These are phyloP conservation scores for Oscheius onirici DNA, from an alignment of 2,888 invertebrate species.

Conservation along the genomic window DNA sequence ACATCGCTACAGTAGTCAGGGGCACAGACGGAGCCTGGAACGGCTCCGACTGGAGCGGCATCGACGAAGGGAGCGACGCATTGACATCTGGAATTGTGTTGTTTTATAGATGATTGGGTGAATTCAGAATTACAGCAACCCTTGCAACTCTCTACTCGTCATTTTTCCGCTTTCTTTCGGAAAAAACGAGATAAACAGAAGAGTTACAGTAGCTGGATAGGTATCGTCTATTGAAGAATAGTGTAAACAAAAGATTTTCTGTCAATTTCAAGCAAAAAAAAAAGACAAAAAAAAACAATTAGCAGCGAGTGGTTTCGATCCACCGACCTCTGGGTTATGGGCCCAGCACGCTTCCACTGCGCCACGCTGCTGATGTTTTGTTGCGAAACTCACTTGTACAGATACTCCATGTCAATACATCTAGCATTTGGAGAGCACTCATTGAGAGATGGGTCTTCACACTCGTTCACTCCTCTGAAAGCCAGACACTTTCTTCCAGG, in stretches of 20 bases:
- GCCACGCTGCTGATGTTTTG: constrained; percentile 79
- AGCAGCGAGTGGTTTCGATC: constrained; percentile 72
- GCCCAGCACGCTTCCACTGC: constrained; percentile 86
- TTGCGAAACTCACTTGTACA: constrained; percentile 50
- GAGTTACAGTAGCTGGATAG: too few species aligned
- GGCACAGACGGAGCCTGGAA: constrained; percentile 73
- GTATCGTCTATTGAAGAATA: too few species aligned
- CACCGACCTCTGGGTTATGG: constrained; percentile 90
- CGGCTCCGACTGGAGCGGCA: constrained; percentile 49
- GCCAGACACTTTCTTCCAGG: constrained; percentile 60
- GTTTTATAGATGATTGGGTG: too few species aligned
- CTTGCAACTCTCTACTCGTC: too few species aligned
- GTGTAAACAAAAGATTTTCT: too few species aligned
- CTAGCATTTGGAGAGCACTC: constrained; percentile 63
- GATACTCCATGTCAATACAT: constrained; percentile 59
- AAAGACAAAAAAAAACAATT: constrained; percentile 22
- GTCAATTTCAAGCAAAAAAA: too few species aligned
- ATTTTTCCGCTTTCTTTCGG: too few species aligned
- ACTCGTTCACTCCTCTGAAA: constrained; percentile 61
- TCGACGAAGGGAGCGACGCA: constrained; percentile 61
- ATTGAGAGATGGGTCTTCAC: constrained; percentile 57
- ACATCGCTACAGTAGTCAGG: constrained; percentile 67
- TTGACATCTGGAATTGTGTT: constrained; percentile 48
- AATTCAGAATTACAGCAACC: too few species aligned
- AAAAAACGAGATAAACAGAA: too few species aligned